phyloP scores from a whole-genome alignment of 1,140 invertebrate genomes.

The Papilio xuthus region DNA sequence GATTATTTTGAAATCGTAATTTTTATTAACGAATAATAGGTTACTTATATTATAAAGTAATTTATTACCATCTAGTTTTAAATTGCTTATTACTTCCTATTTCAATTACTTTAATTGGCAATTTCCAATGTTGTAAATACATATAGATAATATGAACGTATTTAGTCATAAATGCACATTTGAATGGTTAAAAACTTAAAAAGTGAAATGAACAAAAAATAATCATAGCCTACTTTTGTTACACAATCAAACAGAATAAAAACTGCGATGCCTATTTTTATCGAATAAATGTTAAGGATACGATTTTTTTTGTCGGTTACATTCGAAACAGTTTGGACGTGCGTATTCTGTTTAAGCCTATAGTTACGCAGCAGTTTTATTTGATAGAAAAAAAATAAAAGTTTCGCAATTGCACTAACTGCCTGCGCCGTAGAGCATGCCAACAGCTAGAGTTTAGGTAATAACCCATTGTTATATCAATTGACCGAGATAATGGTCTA shows the following conservation, averaged over 20 bases:
- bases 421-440: slow-evolving; percentile 8
- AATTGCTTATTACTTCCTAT: slow-evolving; percentile 2
- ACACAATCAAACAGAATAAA: not conserved
- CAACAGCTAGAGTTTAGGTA: slow-evolving; percentile 7
- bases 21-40: not conserved
- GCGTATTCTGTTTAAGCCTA: slow-evolving; percentile 8
- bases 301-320: not conserved
- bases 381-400: not conserved
- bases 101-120: not conserved
- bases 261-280: not conserved
- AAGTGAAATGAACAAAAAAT: not conserved
- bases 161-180: not conserved
- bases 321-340: not conserved
- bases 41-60: not conserved
- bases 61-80: not conserved
- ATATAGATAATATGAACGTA: not conserved
- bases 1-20: too few species aligned
- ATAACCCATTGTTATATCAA: slow-evolving; percentile 25
- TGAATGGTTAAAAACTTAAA: not conserved
- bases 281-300: not conserved
- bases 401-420: slow-evolving; percentile 18
- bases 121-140: slow-evolving; percentile 11
- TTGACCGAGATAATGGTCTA: slow-evolving; percentile 20
- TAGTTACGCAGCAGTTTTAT: slow-evolving; percentile 15
- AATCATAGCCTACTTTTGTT: not conserved